These are phyloP conservation scores for Penaeus vannamei DNA, from an alignment of 1,140 invertebrate genomes.

Conservation along the genomic window DNA sequence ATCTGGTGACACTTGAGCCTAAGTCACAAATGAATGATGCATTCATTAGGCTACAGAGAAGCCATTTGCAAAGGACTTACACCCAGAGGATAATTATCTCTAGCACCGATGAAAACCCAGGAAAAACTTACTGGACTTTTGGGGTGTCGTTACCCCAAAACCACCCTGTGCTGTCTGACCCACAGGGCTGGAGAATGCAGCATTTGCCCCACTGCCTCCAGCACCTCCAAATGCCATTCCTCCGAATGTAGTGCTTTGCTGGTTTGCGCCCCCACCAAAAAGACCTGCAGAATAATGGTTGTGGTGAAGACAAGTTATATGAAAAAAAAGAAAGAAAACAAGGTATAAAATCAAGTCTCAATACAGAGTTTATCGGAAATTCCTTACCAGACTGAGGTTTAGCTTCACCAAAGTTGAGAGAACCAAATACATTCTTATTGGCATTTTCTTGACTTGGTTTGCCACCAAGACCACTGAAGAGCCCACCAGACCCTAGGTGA, in stretches of 20 bases:
- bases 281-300: slow-evolving; percentile 6
- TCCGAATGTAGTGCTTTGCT: slow-evolving; percentile 41
- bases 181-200: background rate
- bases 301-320: background rate
- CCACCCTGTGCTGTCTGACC: slow-evolving; percentile 34
- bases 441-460: slow-evolving; percentile 66
- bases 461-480: slow-evolving; percentile 65
- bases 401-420: background rate
- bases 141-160: slow-evolving; percentile 46
- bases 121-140: background rate
- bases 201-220: background rate
- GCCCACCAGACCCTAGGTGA: slow-evolving; percentile 7
- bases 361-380: background rate
- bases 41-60: no score
- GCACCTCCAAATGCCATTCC: slow-evolving; percentile 6
- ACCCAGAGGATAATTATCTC: no score
- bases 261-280: slow-evolving; percentile 3
- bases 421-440: slow-evolving; percentile 67
- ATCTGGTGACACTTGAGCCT: no score
- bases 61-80: no score
- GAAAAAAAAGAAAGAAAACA: background rate
- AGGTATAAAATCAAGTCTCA: background rate
- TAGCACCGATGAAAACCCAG: no score
- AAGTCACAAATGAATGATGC: no score
- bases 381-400: slow-evolving; percentile 39